Evolutionary conservation across 2,113 vertebrate species (phyloP).

Genomic region (Pundamilia nyererei): DNA sequence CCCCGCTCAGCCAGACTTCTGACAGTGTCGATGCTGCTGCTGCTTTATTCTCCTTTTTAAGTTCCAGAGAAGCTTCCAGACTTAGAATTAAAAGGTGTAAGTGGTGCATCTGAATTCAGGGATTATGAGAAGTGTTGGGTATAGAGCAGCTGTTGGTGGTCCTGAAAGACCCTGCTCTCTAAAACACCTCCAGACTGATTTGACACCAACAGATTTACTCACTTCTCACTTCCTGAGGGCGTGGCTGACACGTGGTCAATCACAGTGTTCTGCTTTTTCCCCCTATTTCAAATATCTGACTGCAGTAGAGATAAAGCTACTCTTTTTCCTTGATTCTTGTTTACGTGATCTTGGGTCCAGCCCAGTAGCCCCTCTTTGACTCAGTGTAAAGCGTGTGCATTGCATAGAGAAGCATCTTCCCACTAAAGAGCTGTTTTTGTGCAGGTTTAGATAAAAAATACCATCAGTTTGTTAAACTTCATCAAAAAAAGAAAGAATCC

Average conservation of each 20-base stretch:
- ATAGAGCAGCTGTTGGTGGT: background rate
- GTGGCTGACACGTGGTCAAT: background rate
- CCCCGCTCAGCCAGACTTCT: conserved; percentile 15
- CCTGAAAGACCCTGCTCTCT: background rate
- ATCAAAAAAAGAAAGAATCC: background rate
- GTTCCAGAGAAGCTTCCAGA: background rate
- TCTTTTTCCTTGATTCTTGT: background rate
- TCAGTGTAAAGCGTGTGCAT: background rate
- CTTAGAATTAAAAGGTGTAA: background rate
- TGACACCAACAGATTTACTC: background rate
- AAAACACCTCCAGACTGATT: background rate
- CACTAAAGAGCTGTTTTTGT: background rate
- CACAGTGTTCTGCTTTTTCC: background rate
- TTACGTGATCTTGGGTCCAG: background rate
- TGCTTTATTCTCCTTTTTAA: background rate
- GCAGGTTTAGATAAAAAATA: background rate
- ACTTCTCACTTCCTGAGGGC: background rate
- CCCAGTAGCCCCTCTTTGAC: background rate
- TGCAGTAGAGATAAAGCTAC: background rate
- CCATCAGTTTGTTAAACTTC: background rate
- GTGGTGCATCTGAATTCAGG: background rate
- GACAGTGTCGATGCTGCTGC: background rate
- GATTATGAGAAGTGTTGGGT: background rate
- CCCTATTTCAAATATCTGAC: background rate
- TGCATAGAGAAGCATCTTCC: background rate